Evolutionary conservation across 1,140 invertebrate species (phyloP), one percentile per base, ranked within the genome.

Genomic region (Calosoma granatense): DNA sequence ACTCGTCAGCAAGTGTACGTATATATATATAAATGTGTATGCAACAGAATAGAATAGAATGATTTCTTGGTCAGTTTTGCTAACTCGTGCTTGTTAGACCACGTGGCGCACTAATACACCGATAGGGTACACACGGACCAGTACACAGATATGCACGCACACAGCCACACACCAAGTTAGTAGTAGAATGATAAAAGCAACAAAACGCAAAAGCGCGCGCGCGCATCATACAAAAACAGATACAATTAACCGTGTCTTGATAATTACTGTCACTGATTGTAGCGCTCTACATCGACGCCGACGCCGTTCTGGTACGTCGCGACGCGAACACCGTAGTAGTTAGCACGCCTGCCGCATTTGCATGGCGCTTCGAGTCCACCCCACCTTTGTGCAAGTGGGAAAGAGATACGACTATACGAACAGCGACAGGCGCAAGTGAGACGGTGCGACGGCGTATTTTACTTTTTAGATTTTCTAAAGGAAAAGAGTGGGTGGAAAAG

Each of bases 301-400:
- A n/a, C n/a, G n/a, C n/a, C n/a, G n/a, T n/a, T n/a, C 60, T 55
- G 60, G 58, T 62, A 60, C 64, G 65, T 65, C 67, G 67, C 66
- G 67, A 64, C 65, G 63, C 55, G 57, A 61, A 60, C 55, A 68
- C 64, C 65, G 65, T 63, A 65, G 67, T 68, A 68, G 67, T 69
- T 69, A 69, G 65, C 67, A 69, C 67, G 66, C 66, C 66, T 64
- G 66, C 64, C 67, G 62, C 64, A 69, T 69, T 69, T 69, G 67
- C 67, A 69, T 69, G 67, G 67, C 67, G 66, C 66, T 63, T 60
- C 61, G 59, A 36, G 63, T 61, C 59, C 63, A 64, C 65, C 65
- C 67, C 65, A 66, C 67, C 64, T 12, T 20, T 19, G 47, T 64
- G 61, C 47, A 22, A 26, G 56, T 59, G 53, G 52, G 56, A 20